Evolutionary conservation across 1,140 invertebrate genomes (phyloP).

Genomic region (Episyrphus balteatus): DNA sequence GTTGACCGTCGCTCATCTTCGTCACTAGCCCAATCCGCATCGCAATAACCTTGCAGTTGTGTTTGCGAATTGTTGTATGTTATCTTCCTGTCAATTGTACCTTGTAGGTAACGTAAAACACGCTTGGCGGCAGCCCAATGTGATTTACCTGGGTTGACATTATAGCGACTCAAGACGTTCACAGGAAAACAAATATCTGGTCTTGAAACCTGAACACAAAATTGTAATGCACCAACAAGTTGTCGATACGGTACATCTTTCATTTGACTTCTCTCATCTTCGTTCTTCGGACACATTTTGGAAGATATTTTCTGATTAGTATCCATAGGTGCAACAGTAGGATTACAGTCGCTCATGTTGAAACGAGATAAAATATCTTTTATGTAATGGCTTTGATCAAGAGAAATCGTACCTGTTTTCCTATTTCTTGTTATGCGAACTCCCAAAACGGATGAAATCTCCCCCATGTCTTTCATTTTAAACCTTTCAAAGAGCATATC

Average conservation of each 20-base stretch:
- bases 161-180: constrained; percentile 15
- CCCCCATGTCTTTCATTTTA: constrained; percentile 15
- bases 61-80: background rate
- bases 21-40: constrained; percentile 25
- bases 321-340: too few relatives aligned
- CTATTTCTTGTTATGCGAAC: constrained; percentile 15
- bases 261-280: constrained; percentile 1
- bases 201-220: constrained; percentile 20
- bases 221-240: constrained; percentile 25
- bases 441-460: constrained; percentile 15
- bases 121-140: constrained; percentile 11
- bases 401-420: constrained; percentile 13
- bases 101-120: constrained; percentile 21
- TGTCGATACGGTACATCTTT: constrained; percentile 11
- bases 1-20: constrained; percentile 14
- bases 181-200: constrained; percentile 32
- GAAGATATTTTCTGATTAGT: constrained; percentile 16
- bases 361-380: constrained; percentile 18
- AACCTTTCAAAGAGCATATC: constrained; percentile 12
- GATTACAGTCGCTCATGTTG: too few relatives aligned
- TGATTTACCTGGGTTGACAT: constrained; percentile 7
- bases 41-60: background rate
- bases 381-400: too few relatives aligned
- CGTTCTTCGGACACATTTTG: constrained; percentile 6
- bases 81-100: constrained; percentile 6